Evolutionary conservation across 2,888 invertebrate species (phyloP).

Genomic region (Protophormia terraenovae): DNA sequence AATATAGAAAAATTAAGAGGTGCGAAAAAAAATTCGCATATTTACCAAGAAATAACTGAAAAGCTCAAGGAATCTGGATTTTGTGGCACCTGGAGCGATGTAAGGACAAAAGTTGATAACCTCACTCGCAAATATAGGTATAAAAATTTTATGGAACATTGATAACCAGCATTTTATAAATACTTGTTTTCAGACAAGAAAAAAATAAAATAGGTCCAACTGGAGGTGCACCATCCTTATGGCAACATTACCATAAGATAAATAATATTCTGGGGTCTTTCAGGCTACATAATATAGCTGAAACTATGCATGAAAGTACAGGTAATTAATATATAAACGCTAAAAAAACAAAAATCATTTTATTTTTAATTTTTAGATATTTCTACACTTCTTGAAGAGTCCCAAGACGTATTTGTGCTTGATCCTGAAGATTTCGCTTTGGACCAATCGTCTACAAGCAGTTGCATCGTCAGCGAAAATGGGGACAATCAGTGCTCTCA

Average conservation of each 20-base stretch:
- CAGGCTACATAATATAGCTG: not conserved
- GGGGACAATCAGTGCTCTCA: not conserved
- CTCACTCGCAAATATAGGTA: constrained; percentile 21
- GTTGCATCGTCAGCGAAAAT: not conserved
- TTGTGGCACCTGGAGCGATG: constrained; percentile 4
- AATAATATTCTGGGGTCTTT: constrained; percentile 21
- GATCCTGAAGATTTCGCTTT: too few species aligned
- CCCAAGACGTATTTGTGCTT: too few species aligned
- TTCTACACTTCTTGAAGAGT: constrained; percentile 5
- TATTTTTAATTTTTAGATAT: not conserved
- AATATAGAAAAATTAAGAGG: not conserved
- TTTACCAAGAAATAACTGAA: not conserved
- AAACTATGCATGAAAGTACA: constrained; percentile 7
- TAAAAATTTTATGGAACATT: not conserved
- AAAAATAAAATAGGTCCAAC: not conserved
- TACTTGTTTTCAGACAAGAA: not conserved
- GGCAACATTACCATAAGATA: constrained; percentile 15
- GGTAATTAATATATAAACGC: not conserved
- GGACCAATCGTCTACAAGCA: too few species aligned
- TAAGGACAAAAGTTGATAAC: constrained; percentile 5
- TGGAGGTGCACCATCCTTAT: constrained; percentile 5
- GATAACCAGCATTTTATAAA: not conserved
- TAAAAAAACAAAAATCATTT: not conserved
- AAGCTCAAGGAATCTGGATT: not conserved
- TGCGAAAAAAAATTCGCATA: not conserved